phyloP scores from a whole-genome alignment of 1,140 invertebrate genomes.

The Drosophila yakuba region DNA sequence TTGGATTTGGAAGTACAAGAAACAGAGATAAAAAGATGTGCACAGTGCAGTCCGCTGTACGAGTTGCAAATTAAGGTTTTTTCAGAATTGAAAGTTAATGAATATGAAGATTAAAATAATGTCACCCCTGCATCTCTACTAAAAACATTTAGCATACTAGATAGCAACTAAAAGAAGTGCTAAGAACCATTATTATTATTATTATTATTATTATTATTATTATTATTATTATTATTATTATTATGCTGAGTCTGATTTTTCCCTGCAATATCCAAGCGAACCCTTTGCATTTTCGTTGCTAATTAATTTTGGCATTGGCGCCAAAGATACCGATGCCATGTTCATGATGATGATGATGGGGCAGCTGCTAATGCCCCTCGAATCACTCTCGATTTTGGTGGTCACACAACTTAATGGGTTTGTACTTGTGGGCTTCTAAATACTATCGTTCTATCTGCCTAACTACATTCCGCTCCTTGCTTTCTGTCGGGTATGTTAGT shows the following conservation, averaged over 20 bases:
- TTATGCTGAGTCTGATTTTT: background rate
- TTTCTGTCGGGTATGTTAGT: background rate
- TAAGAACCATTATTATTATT: too few species aligned
- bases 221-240: too few species aligned
- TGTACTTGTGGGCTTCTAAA: background rate
- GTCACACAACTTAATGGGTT: background rate
- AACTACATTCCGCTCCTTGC: too few species aligned
- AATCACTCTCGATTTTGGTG: background rate
- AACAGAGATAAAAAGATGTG: background rate
- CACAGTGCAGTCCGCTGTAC: background rate
- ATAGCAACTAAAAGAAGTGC: background rate
- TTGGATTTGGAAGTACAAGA: background rate
- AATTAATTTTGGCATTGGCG: constrained; percentile 79
- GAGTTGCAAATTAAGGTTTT: too few species aligned
- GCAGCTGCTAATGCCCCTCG: constrained; percentile 20
- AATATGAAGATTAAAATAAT: too few species aligned
- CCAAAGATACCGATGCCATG: constrained; percentile 34
- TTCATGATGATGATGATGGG: constrained; percentile 5
- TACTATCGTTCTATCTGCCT: too few species aligned
- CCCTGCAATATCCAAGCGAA: background rate
- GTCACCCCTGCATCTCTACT: background rate
- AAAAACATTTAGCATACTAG: background rate
- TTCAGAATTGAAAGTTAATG: background rate
- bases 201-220: background rate
- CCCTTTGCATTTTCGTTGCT: constrained; percentile 37